Percentiles rank a stretch among this genome's conserved stretches.
These are phyloP conservation scores for Erebia palarica DNA, from an alignment of 2,888 invertebrate genomes.

Conservation along the genomic window DNA sequence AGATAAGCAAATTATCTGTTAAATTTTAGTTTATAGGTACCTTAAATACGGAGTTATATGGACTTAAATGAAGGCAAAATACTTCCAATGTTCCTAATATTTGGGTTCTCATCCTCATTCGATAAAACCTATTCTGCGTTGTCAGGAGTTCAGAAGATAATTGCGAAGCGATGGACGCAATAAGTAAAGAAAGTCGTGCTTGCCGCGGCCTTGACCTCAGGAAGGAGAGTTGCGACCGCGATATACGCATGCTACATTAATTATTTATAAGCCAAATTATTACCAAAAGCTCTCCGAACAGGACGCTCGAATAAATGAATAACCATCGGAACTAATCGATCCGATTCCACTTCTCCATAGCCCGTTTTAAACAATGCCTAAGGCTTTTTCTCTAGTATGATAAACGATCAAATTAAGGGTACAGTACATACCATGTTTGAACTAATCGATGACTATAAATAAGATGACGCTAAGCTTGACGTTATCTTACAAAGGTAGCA, in stretches of 20 bases:
- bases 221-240: constrained; percentile 54
- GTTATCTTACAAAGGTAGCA: constrained; percentile 24
- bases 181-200: constrained; percentile 50
- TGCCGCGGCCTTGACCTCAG: constrained; percentile 65
- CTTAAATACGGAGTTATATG: not conserved
- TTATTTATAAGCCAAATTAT: constrained; percentile 78
- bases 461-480: constrained; percentile 25
- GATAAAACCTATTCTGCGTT: not conserved
- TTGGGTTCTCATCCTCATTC: not conserved
- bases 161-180: constrained; percentile 19
- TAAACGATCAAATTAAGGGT: constrained; percentile 39
- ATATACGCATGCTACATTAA: constrained; percentile 60
- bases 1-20: constrained; percentile 30
- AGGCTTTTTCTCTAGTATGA: constrained; percentile 39
- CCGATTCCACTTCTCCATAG: constrained; percentile 42
- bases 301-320: constrained; percentile 73
- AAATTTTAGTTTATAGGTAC: constrained; percentile 11
- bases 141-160: constrained; percentile 4
- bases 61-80: not conserved
- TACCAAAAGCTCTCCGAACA: constrained; percentile 65
- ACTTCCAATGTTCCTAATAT: not conserved
- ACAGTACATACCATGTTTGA: constrained; percentile 24
- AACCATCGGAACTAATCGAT: constrained; percentile 70
- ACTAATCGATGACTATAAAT: constrained; percentile 27
- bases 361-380: constrained; percentile 44